phyloP scores from a whole-genome alignment of 2,888 invertebrate genomes.

The Caenorhabditis parvicauda region DNA sequence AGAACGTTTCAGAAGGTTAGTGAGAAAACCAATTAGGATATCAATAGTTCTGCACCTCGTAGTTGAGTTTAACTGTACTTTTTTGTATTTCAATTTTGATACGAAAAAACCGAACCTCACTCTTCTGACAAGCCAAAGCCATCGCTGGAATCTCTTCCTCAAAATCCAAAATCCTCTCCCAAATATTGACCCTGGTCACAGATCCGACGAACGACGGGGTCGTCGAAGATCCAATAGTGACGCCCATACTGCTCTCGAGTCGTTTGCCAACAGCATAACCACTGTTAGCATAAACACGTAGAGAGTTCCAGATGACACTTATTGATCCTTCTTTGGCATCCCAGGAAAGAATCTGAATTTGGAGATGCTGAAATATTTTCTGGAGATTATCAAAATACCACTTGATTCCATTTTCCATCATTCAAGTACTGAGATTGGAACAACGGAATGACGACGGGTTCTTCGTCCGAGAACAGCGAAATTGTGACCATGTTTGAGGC shows the following conservation, averaged over 20 bases:
- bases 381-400: conserved; percentile 28
- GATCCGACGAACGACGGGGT: conserved; percentile 70
- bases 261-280: conserved; percentile 81
- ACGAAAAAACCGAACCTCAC: conserved; percentile 26
- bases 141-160: conserved; percentile 66
- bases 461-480: conserved; percentile 9
- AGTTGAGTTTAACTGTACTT: background rate
- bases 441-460: conserved; percentile 38
- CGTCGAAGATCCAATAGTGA: conserved; percentile 16
- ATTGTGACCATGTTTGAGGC: conserved; percentile 13
- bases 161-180: conserved; percentile 85
- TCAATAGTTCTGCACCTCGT: too few relatives aligned
- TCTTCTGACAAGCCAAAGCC: conserved; percentile 54
- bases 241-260: conserved; percentile 70
- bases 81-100: background rate
- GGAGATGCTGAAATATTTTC: too few relatives aligned
- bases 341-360: conserved; percentile 90
- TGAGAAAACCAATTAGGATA: too few relatives aligned
- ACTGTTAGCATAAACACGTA: conserved; percentile 86
- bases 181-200: conserved; percentile 87
- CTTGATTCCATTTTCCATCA: conserved; percentile 87
- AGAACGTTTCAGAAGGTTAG: too few relatives aligned
- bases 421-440: conserved; percentile 70
- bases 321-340: conserved; percentile 82
- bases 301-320: conserved; percentile 88